Evolutionary conservation across 2,113 vertebrate species (phyloP).

Genomic region (Rafetus swinhoei): DNA sequence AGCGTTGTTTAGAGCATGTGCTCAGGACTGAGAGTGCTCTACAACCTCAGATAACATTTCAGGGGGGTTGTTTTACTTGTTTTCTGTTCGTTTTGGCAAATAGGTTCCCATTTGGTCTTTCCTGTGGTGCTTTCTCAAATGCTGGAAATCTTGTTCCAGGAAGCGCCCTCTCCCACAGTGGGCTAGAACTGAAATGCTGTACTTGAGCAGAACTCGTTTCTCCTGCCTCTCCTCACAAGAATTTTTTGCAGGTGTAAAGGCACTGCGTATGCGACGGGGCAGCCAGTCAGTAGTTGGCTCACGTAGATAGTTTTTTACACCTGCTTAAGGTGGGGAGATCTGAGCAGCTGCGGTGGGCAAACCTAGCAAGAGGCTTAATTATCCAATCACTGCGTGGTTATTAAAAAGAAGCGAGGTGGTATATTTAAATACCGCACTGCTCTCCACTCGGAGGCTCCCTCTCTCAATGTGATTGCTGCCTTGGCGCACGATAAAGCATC

Average conservation of each 20-base stretch:
- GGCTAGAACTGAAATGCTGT: background rate
- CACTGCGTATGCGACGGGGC: background rate
- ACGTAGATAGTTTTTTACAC: background rate
- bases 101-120: background rate
- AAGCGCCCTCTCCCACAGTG: background rate
- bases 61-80: background rate
- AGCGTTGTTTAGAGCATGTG: background rate
- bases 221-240: background rate
- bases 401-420: background rate
- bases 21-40: background rate
- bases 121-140: background rate
- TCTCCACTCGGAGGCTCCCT: background rate
- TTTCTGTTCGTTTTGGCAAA: background rate
- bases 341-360: background rate
- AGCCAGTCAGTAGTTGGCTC: background rate
- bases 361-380: background rate
- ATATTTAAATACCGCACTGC: conserved; percentile 6
- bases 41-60: background rate
- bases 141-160: background rate
- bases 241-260: background rate
- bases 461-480: background rate
- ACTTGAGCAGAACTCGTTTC: background rate
- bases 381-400: background rate
- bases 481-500: conserved; percentile 1
- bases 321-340: background rate